Base-by-base conservation (phyloP, 2,888 invertebrate species). In the Lottia gigantea region DNA sequence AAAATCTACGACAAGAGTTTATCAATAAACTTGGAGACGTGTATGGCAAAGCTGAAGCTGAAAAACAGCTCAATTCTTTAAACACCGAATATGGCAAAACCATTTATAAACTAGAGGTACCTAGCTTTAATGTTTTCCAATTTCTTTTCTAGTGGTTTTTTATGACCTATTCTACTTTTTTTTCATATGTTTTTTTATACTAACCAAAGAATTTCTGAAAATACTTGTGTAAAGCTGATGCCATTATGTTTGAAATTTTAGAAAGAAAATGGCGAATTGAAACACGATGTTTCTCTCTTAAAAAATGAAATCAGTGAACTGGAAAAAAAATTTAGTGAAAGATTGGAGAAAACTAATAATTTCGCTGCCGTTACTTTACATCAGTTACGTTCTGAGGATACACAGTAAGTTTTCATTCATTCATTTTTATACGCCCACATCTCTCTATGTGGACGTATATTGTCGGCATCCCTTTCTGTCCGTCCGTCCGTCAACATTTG, bases 1-100 rank as follows among this genome's bases (percentile, higher is more conserved):
- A 81, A 19, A 83, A 81, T 64, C 74, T 85, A 46, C 76, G 85
- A 16, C 81, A 81, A 75, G 80, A 80, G 31, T 78, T 82, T 49
- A 75, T 83, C 67, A 65, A 65, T 46, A 69, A 69, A 25, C 61
- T 69, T 12, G 61, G 69, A 2, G 55, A 63, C 0, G 65, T 69
- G 26, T 69, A 49, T 12, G 79, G 80, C 47, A 71, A 76, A 45
- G 78, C 76, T 14, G 80, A 82, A 70, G 76, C 79, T 4, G 80
- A 82, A 71, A 73, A 76, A 14, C 82, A 82, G 62, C 73, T 83
- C n/a, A 66, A 77, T 25, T 80, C 79, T 16, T 66, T 84, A 40
- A 79, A 83, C 68, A 74, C 77, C 15, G 78, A 81, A 1, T 83
- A 84, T 71, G 72, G 76, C 6, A 63, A 71, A 2, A 79, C 81